Evolutionary conservation across 2,888 invertebrate species (phyloP).

Genomic region (Sisyra nigra): DNA sequence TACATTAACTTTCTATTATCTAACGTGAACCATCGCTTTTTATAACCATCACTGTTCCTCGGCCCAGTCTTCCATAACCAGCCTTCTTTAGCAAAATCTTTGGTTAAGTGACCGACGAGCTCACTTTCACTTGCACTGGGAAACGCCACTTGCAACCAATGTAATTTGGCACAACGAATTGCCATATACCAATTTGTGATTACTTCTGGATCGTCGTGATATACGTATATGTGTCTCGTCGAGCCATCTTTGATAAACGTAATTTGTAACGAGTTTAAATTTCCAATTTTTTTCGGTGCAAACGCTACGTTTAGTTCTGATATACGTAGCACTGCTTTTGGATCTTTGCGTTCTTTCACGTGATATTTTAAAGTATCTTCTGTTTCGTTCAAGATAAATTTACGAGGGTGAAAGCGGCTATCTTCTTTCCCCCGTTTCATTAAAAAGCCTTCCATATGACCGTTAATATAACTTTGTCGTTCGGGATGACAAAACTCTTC

Average conservation of each 20-base stretch:
- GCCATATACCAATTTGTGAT: conserved; percentile 60
- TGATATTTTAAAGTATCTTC: conserved; percentile 69
- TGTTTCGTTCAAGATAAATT: conserved; percentile 65
- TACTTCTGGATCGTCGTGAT: conserved; percentile 71
- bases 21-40: conserved; percentile 76
- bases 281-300: conserved; percentile 64
- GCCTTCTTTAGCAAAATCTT: conserved; percentile 74
- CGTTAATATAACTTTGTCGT: conserved; percentile 61
- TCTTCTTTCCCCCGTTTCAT: conserved; percentile 85
- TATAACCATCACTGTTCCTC: conserved; percentile 60
- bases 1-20: conserved; percentile 88
- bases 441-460: conserved; percentile 69
- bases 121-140: conserved; percentile 60
- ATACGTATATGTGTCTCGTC: conserved; percentile 75
- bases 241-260: conserved; percentile 73
- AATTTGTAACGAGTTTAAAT: conserved; percentile 67
- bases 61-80: conserved; percentile 86
- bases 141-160: conserved; percentile 68
- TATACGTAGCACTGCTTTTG: conserved; percentile 65
- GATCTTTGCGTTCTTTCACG: conserved; percentile 58
- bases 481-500: conserved; percentile 74
- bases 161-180: conserved; percentile 60
- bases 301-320: conserved; percentile 75
- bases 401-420: conserved; percentile 63
- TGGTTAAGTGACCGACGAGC: conserved; percentile 52